These are phyloP conservation scores for Penaeus chinensis DNA, from an alignment of 1,140 invertebrate species.

Conservation along the genomic window DNA sequence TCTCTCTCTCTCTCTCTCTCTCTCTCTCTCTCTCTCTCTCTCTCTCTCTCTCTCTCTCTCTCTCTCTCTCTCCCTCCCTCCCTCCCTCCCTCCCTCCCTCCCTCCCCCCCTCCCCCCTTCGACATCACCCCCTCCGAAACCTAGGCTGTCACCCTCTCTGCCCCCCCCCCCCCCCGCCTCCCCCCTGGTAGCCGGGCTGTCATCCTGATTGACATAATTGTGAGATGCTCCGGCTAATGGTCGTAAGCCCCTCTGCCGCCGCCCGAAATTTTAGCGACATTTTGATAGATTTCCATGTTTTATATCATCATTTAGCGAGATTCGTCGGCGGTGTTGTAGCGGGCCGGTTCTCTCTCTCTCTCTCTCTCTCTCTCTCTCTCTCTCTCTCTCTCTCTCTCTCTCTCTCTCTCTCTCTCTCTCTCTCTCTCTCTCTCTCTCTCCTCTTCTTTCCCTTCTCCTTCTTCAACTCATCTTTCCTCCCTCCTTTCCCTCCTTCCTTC, in stretches of 20 bases:
- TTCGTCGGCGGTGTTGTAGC: neutral
- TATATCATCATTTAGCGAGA: constrained; percentile 12
- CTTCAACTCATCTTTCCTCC: neutral
- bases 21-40: constrained; percentile 32
- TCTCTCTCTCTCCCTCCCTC: neutral
- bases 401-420: constrained; percentile 28
- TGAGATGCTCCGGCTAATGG: constrained; percentile 41
- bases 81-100: neutral
- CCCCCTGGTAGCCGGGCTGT: constrained; percentile 14
- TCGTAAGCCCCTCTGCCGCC: constrained; percentile 37
- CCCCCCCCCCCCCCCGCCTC: neutral
- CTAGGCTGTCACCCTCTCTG: neutral
- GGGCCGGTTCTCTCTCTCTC: constrained; percentile 14
- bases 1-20: constrained; percentile 41
- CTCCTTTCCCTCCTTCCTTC: too few relatives aligned
- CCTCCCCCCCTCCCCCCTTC: neutral
- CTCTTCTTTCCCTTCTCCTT: neutral
- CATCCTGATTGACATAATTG: constrained; percentile 50
- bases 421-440: neutral
- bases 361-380: constrained; percentile 4
- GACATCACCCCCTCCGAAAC: neutral
- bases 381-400: neutral
- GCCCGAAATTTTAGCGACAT: constrained; percentile 14
- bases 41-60: neutral
- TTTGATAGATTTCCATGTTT: constrained; percentile 26